Conservation (phyloP, 2,113 vertebrate species). For the Pachypanchax playfairii region DNA sequence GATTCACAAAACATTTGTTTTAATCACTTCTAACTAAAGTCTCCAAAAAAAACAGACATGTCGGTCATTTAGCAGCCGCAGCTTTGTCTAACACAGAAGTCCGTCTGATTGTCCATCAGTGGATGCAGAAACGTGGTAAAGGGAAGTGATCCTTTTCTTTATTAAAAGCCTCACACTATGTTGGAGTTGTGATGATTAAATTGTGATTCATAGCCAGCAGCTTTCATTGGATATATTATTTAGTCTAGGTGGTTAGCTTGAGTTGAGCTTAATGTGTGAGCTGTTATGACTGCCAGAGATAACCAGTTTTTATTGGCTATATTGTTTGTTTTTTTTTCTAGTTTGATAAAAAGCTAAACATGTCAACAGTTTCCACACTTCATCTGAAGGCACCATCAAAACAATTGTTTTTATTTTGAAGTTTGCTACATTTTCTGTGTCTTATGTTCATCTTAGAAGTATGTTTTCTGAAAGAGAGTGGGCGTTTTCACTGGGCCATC, state of each 20-base stretch:
- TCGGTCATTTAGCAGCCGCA: not conserved
- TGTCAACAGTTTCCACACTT: no score
- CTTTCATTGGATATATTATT: not conserved
- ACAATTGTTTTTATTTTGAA: conserved; percentile 30
- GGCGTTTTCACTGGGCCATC: conserved; percentile 66
- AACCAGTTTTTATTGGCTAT: not conserved
- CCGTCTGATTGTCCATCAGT: not conserved
- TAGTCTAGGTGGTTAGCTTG: not conserved
- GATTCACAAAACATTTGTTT: not conserved
- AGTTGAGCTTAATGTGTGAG: not conserved
- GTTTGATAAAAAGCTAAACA: conserved; percentile 32
- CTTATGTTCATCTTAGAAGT: conserved; percentile 57
- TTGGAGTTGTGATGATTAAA: not conserved
- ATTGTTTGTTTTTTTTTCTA: conserved; percentile 16
- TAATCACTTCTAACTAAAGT: not conserved
- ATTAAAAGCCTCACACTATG: not conserved
- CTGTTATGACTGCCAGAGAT: not conserved
- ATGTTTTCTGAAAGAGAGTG: conserved; percentile 59
- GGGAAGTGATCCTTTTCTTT: not conserved
- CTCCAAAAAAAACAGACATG: not conserved
- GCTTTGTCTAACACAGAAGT: not conserved
- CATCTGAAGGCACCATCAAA: conserved; percentile 33
- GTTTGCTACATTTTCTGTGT: conserved; percentile 35
- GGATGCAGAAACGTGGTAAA: not conserved
- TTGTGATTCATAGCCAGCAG: not conserved